phyloP scores from a whole-genome alignment of 2,797 vertebrate species.

The Argentina silus region DNA sequence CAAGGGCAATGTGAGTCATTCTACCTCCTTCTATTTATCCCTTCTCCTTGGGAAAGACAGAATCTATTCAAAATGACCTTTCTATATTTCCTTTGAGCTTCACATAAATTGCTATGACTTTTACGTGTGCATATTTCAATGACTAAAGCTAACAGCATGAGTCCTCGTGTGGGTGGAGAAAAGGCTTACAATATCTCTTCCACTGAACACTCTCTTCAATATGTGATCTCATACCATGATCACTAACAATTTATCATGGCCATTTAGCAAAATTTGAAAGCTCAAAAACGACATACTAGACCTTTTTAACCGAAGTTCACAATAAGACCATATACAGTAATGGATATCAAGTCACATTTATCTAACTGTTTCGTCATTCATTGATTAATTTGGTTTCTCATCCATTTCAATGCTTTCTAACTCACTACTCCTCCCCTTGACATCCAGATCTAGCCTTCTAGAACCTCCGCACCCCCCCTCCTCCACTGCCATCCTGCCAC shows the following conservation, averaged over 20 bases:
- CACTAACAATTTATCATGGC: too few species aligned
- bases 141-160: constrained; percentile 64
- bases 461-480: not conserved
- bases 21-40: constrained; percentile 35
- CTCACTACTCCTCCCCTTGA: constrained; percentile 51
- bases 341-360: too few species aligned
- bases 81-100: constrained; percentile 67
- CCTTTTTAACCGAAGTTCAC: too few species aligned
- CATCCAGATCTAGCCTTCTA: constrained; percentile 66
- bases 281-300: too few species aligned
- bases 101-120: constrained; percentile 70
- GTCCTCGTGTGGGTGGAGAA: constrained; percentile 11
- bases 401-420: constrained; percentile 51
- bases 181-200: constrained; percentile 5
- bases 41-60: constrained; percentile 47
- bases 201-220: constrained; percentile 25
- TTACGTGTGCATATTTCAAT: constrained; percentile 59
- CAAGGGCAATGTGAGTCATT: constrained; percentile 60
- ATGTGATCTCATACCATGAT: too few species aligned
- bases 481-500: constrained; percentile 72
- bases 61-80: constrained; percentile 74
- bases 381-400: constrained; percentile 1
- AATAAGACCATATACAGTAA: too few species aligned
- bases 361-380: not conserved
- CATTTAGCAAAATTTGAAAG: too few species aligned